Evolutionary conservation across 2,797 vertebrate genomes (phyloP).

Genomic region (Anas flavirostris): DNA sequence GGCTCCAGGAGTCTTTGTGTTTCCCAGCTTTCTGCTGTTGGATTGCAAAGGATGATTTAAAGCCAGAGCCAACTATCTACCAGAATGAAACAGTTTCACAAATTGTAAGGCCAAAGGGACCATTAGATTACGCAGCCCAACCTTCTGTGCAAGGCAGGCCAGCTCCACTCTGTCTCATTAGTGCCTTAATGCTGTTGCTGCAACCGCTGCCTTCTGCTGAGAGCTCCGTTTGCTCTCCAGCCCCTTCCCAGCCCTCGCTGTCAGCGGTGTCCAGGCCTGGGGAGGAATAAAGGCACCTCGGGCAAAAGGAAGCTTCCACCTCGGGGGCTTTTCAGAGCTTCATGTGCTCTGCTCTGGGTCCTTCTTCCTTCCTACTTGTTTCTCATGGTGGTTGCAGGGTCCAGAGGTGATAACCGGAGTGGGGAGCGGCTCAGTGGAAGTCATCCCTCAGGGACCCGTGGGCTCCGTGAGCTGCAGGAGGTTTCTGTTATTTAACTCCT

Average conservation of each 20-base stretch:
- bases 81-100: slow-evolving; percentile 51
- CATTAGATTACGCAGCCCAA: slow-evolving; percentile 22
- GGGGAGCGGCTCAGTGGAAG: not conserved
- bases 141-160: slow-evolving; percentile 25
- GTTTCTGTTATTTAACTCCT: not conserved
- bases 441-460: not conserved
- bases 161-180: slow-evolving; percentile 38
- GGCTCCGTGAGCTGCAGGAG: not conserved
- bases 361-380: not conserved
- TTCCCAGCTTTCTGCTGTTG: slow-evolving; percentile 50
- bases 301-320: not conserved
- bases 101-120: slow-evolving; percentile 47
- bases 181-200: not conserved
- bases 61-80: slow-evolving; percentile 53
- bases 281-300: not conserved
- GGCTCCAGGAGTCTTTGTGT: slow-evolving; percentile 14
- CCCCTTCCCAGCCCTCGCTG: not conserved
- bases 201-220: slow-evolving; percentile 10
- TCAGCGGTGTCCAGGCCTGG: not conserved
- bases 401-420: not conserved
- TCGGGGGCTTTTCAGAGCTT: not conserved
- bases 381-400: rapidly evolving
- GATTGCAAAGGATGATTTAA: slow-evolving; percentile 54
- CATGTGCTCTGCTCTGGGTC: not conserved
- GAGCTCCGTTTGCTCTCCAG: not conserved